Percentiles rank a stretch among this genome's conserved stretches.
Conservation (phyloP, 1,140 invertebrate genomes). For the Maconellicoccus hirsutus region DNA sequence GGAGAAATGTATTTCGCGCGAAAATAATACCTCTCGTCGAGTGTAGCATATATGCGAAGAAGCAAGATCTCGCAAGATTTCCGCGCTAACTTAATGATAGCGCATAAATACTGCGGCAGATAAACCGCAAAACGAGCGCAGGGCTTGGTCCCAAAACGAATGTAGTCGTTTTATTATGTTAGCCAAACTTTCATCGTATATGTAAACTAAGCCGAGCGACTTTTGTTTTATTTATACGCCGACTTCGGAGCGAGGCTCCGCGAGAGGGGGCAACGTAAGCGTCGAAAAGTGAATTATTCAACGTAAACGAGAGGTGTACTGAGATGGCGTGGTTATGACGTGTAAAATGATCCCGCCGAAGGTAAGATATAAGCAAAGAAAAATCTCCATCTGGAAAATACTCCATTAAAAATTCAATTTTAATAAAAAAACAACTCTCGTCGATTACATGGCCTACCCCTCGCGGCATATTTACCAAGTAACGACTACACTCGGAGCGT, state of each 20-base stretch:
- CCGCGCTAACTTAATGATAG: constrained; percentile 2
- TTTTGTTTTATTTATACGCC: constrained; percentile 1
- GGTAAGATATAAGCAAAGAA: too few relatives aligned
- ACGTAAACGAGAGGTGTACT: background rate
- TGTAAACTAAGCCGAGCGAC: background rate
- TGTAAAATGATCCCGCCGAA: too few relatives aligned
- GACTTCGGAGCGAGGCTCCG: background rate
- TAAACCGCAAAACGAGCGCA: background rate
- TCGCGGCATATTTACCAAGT: too few relatives aligned
- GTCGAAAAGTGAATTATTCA: background rate
- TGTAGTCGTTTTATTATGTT: background rate
- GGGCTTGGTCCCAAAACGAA: background rate
- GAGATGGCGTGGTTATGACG: too few relatives aligned
- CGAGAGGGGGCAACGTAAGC: too few relatives aligned
- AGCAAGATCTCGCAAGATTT: background rate
- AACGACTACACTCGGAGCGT: too few relatives aligned
- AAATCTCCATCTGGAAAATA: too few relatives aligned
- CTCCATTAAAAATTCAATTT: too few relatives aligned
- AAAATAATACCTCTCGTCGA: background rate
- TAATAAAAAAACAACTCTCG: too few relatives aligned
- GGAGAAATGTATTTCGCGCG: background rate
- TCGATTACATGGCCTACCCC: too few relatives aligned
- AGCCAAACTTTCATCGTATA: background rate
- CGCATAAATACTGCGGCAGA: background rate
- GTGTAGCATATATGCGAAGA: background rate